Percentiles rank a stretch among this genome's conserved stretches.
phyloP scores from a whole-genome alignment of 2,888 invertebrate species.

The Barypeithes pellucidus region DNA sequence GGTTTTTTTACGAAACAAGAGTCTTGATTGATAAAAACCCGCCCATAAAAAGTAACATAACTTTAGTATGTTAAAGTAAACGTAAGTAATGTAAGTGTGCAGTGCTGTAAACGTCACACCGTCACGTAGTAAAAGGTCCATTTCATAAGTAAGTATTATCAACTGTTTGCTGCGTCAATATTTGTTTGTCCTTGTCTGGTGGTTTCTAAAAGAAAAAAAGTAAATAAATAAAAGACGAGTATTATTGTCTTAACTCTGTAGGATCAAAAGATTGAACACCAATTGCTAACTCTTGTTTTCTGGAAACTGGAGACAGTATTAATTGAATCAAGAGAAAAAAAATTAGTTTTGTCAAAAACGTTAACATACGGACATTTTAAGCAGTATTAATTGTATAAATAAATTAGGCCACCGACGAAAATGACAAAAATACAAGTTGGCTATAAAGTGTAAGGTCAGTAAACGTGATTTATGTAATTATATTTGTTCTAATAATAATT shows the following conservation, averaged over 20 bases:
- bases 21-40: background rate
- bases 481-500: too few relatives aligned
- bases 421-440: too few relatives aligned
- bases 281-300: too few relatives aligned
- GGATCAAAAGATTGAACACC: too few relatives aligned
- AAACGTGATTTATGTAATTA: too few relatives aligned
- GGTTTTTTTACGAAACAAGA: background rate
- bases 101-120: conserved; percentile 24
- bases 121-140: conserved; percentile 30
- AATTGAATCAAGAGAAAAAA: too few relatives aligned
- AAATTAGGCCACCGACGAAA: too few relatives aligned
- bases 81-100: background rate
- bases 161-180: conserved; percentile 28
- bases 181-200: conserved; percentile 34
- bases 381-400: too few relatives aligned
- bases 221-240: background rate
- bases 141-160: conserved; percentile 29
- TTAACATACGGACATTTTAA: too few relatives aligned
- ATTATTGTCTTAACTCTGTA: background rate
- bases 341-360: too few relatives aligned
- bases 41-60: background rate
- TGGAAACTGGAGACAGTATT: too few relatives aligned
- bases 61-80: background rate
- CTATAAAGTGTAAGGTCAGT: too few relatives aligned
- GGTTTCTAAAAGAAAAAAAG: conserved; percentile 33